Evolutionary conservation across 2,888 invertebrate species (phyloP), one percentile per base, ranked within the genome.

Genomic region (Bugulina stolonifera): DNA sequence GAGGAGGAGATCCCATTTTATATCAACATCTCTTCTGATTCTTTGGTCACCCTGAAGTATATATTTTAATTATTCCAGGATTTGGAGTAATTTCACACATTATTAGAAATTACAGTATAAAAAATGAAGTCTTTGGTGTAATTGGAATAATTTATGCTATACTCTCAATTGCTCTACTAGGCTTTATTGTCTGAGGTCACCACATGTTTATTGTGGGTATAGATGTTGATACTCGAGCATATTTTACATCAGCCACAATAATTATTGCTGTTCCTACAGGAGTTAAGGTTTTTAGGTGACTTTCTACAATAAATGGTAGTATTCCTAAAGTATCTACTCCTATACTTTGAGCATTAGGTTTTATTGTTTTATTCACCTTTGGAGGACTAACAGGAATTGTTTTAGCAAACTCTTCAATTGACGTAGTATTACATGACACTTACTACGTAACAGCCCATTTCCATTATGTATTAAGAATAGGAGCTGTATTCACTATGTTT

Each of bases 1-100:
- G 91, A 74, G 92, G 91, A 35, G 92, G 91, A 72, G 91, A 92
- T 73, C 91, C 91, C 1, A 89, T 92, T 85, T 78, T 92, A 77
- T 92, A 90, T 72, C 91, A 92, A 88, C 91, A 92, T 83, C 86
- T 92, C 88, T 91, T 93, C 86, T 92, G 91, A 89, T 92, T 92
- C 86, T 93, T 92, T 88, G 92, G 91, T 0, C 92, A 92, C 73
- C 92, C 91, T 14, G 91, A 92, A 89, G 91, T 92, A 75, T 93
- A 92, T 86, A 91, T 92, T 90, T 85, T 92, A 87, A 91, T 92
- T 89, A 81, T 92, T 78, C 91, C 91, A 0, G 91, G 90, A 84
- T 92, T 92, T 87, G 91, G 91, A 0, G 88, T 92, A 87, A 89
- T 92, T 83, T 91, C 90, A 0, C 91, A 91, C 82, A 89, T 91